Evolutionary conservation across 2,113 vertebrate species (phyloP), one percentile per base, ranked within the genome.

Genomic region (Vulpes lagopus): DNA sequence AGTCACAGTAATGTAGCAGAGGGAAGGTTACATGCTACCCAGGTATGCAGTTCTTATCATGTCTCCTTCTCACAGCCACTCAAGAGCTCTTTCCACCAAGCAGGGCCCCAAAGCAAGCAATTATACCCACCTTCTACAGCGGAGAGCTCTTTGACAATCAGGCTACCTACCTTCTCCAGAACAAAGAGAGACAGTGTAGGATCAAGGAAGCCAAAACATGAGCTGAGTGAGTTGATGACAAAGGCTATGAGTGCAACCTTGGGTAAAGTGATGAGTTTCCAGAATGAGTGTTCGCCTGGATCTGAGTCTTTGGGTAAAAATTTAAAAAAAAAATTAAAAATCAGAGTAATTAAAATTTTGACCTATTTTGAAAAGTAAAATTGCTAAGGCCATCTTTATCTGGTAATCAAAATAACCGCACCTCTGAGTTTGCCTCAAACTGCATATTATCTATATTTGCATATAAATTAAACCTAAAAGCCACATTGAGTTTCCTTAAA

Each of bases 171-270:
- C 98, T 98, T 99, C 76, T 99, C 89, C 43, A 99, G 97, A 57
- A 99, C 99, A 98, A 99, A 99, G 0, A 99, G 98, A 38, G 99
- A 99, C 98, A 99, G 98, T 0, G 99, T 99, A 15, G 99, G 99
- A 92, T 99, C 99, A 73, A 99, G 98, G 98, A 99, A 99, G 62
- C 99, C 99, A 62, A 99, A 65, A 85, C 99, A 99, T 0, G 99
- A 97, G 92, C 99, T 99, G 0, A 99, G 67, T 0, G 99, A 99
- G 98, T 99, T 99, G 81, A 99, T 97, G 76, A 98, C 97, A 23
- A 99, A 98, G 98, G 99, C 99, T 74, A 99, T 98, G 11, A 99
- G 27, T 22, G 99, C 8, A 7, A 99, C 96, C 98, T 99, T 99
- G 0, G 98, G 98, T 8, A 99, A 95, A 64, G 97, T 96, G 94